Base-by-base conservation (phyloP, 1,140 invertebrate genomes). In the Heliconius hewitsoni region DNA sequence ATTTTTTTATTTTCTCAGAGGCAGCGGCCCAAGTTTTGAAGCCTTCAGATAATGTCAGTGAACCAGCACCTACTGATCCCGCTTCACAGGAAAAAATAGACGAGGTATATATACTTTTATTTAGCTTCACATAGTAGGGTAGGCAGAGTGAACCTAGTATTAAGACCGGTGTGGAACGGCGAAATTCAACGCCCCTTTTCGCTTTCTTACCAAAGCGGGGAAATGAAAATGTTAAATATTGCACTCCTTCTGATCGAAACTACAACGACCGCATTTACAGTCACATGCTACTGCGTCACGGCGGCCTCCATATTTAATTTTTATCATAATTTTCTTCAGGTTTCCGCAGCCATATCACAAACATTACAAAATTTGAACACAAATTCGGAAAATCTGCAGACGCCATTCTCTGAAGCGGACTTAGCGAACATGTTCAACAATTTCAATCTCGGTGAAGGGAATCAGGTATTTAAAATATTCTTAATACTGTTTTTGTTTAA, bases 341-440 rank as follows among this genome's bases (percentile, higher is more conserved):
- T 95, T 16, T 91, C 90, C n/a, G 92, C 93, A 37, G 92, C 94
- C 0, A 94, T 95, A 66, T 90, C 92, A 0, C 87, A 94, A 79
- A 94, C 93, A 0, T 75, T 95, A 42, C 93, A 94, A 73, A 94
- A 92, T 76, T 80, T 95, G 73, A 95, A 92, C 81, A 90, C 86
- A 0, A 93, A 94, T 46, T 82, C 95, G 1, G 95, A 95, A 78
- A 94, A 89, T 74, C 86, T 96, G 1, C 94, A 95, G 80, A 92
- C 89, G 0, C 95, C 95, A 0, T 94, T 96, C 81, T 93, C 91
- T 1, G 95, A 96, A 79, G 90, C 95, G 34, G 95, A 95, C 75
- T 86, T 96, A 4, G 92, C 95, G 18, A 95, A 94, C 39, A 95
- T 96, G 95, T 95, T 96, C 80, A 90, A 87, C 19, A 92, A 91